Base-by-base conservation (phyloP, 23 tunicate species). In the Diplosoma virens region DNA sequence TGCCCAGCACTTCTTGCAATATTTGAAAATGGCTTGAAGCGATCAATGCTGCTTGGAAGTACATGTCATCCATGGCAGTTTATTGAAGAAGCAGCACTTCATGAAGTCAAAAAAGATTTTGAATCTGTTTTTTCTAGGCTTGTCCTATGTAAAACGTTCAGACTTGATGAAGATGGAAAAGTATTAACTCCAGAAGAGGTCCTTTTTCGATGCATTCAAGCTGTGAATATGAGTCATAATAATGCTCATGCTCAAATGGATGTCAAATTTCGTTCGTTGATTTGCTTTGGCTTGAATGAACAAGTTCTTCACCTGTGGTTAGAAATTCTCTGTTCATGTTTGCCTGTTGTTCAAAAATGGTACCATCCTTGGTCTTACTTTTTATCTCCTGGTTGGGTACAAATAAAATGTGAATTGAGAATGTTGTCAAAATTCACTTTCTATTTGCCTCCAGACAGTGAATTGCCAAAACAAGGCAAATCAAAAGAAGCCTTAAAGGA, bases 101-200 rank as follows among this genome's bases (percentile, higher is more conserved):
- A 83, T 58, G 97, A 90, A 73, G 86, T 90, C 30, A 84, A 90
- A 56, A 90, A 90, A 50, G 97, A 90, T 66, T 90, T 84, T 71
- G 84, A 90, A 66, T 90, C 97, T 26, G 97, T 90, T 22, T 84
- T 90, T 56, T 90, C 97, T 9, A 55, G 97, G 23, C 86, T 90
- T 37, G 89, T 90, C 6, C 85, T 90, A 16, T 90, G 97, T 59
- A 90, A 84, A 74, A 90, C 97, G 0, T 90, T 68, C 30, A 71
- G 97, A 52, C 77, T 90, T 6, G 97, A 90, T 53, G 97, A 90
- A 77, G 97, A 90, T 37, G 97, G 97, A 1, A 90, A 90, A 73
- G 97, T 90, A 14, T 54, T 90, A n/a, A 84, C 97, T 3, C 97
- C 97, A 0, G 97, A 90, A 74, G 97, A 90, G 47, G 66, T 90